These are phyloP conservation scores for Eulacestoma nigropectus DNA, from an alignment of 2,113 vertebrate genomes.

Conservation along the genomic window DNA sequence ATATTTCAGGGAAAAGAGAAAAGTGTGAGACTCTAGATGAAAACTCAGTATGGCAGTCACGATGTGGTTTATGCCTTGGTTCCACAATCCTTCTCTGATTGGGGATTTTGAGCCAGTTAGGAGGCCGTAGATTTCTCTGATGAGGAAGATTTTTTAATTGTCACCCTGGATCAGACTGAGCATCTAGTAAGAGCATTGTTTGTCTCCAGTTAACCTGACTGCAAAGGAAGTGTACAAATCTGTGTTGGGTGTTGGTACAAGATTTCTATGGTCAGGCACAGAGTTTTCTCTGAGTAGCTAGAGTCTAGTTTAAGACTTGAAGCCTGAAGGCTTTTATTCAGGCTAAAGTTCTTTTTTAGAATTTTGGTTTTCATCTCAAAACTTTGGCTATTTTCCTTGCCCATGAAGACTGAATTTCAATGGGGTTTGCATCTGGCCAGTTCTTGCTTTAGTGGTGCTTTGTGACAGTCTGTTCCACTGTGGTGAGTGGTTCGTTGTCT, in stretches of 20 bases:
- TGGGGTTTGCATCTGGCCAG: neutral
- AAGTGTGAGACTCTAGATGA: neutral
- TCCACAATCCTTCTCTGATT: neutral
- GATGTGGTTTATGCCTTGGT: neutral
- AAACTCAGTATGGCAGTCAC: neutral
- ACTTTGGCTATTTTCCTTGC: neutral
- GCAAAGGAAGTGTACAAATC: neutral
- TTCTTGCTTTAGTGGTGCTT: neutral
- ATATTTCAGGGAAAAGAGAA: neutral
- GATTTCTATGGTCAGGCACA: neutral
- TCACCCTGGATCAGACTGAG: neutral
- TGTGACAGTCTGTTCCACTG: neutral
- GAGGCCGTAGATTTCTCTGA: neutral
- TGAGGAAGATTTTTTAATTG: neutral
- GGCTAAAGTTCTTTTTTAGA: neutral
- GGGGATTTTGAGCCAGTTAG: neutral
- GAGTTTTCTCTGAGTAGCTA: neutral
- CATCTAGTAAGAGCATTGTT: neutral
- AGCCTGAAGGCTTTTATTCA: neutral
- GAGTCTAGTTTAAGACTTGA: neutral
- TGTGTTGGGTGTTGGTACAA: rapidly evolving
- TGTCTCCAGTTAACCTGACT: neutral
- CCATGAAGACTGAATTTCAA: neutral
- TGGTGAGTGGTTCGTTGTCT: neutral
- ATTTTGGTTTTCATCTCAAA: neutral